Base-by-base conservation (phyloP, 2,797 vertebrate species). In the Hyperoplus immaculatus region DNA sequence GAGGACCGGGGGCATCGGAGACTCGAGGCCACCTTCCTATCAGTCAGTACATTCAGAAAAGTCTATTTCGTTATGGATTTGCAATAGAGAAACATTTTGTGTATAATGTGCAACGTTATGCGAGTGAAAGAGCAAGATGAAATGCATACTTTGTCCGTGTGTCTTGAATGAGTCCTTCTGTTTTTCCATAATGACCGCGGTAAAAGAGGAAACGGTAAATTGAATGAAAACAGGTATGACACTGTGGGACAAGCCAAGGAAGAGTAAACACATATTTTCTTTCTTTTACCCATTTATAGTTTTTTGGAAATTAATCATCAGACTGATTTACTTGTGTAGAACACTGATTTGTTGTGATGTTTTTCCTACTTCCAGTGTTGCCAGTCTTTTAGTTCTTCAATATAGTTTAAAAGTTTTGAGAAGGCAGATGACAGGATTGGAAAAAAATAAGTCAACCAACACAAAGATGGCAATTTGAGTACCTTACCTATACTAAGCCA, bases 21-120 rank as follows among this genome's bases (percentile, higher is more conserved):
- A 98, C 84, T 98, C 97, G 3, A 96, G 97, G 78, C 97, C 97
- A n/a, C 97, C 97, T 0, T 98, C 97, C 21, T 98, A 98, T 92
- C 97, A 98, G 97, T 98, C 74, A 97, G 96, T 95, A 71, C 43
- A 66, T 54, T 55, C 12, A 71, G 6, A 71, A 46, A 45, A 64
- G 29, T 29, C 29, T 1, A 56, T 9, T 9, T 39, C 21, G 18
- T 68, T n/a, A 11, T 29, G 21, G 51, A 8, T 69, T 69, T 68
- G 56, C 15, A 38, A 13, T 4, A 55, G 29, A 46, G 13, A 67
- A 1, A n/a, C 55, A 65, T 42, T 66, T 13, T 72, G 64, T 56
- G 50, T 53, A 15, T 56, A 16, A 2, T 51, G 7, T 51, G 16
- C 49, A 0, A 7, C 10, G 43, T 1, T 7, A 45, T 7, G 21